phyloP scores from a whole-genome alignment of 2,113 vertebrate species.

The Pongo pygmaeus region DNA sequence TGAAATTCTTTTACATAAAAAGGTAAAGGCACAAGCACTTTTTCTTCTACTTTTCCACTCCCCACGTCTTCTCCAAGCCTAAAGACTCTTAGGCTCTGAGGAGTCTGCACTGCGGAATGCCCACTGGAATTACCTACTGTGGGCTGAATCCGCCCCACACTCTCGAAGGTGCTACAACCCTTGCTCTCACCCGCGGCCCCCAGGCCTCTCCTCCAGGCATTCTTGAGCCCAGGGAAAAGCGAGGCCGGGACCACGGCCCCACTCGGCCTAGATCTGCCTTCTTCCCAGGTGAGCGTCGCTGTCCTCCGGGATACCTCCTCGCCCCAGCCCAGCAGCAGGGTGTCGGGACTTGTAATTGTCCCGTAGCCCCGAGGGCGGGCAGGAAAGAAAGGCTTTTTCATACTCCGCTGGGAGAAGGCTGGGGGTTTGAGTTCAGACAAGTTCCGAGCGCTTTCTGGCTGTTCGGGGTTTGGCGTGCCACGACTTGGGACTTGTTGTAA shows the following conservation, averaged over 20 bases:
- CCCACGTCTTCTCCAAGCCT: background rate
- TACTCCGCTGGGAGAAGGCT: constrained; percentile 73
- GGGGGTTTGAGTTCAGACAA: constrained; percentile 86
- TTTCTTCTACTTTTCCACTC: background rate
- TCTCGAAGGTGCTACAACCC: background rate
- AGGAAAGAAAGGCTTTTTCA: background rate
- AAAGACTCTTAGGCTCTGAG: background rate
- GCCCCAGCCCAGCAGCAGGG: background rate
- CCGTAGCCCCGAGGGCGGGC: background rate
- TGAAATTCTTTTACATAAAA: background rate
- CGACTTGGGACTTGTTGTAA: constrained; percentile 87
- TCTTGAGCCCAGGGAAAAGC: background rate
- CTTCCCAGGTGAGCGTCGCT: background rate
- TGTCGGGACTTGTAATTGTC: background rate
- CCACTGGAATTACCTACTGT: background rate
- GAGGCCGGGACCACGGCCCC: too few species aligned
- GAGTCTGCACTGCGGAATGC: background rate
- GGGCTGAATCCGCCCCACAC: background rate
- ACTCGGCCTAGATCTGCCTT: background rate
- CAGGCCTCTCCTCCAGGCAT: background rate
- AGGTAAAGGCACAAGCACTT: too few species aligned
- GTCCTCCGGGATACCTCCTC: background rate
- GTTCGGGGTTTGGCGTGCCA: constrained; percentile 77
- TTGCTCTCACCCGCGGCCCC: background rate
- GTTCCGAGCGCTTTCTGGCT: constrained; percentile 82